phyloP scores from a whole-genome alignment of 2,888 invertebrate genomes.

The Toxonevra muliebris region DNA sequence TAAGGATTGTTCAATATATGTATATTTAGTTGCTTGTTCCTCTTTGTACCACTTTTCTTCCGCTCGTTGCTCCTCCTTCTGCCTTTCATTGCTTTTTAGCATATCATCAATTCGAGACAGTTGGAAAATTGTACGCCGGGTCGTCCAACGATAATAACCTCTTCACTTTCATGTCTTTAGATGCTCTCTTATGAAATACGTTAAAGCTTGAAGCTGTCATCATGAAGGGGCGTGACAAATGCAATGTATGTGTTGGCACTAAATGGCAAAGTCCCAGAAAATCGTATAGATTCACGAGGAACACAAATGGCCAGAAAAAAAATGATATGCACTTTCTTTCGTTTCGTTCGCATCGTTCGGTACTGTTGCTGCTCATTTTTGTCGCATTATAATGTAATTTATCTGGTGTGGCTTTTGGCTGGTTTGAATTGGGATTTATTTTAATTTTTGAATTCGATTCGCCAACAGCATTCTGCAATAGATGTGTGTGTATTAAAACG shows the following conservation, averaged over 20 bases:
- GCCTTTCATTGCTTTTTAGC: not conserved
- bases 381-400: too few relatives aligned
- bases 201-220: conserved; percentile 38
- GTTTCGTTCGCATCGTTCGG: not conserved
- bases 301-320: conserved; percentile 44
- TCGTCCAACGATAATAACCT: too few relatives aligned
- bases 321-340: conserved; percentile 10
- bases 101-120: conserved; percentile 9
- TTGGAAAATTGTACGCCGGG: conserved; percentile 8
- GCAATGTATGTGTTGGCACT: conserved; percentile 48
- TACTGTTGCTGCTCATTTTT: not conserved
- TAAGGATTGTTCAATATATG: not conserved
- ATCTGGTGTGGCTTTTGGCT: too few relatives aligned
- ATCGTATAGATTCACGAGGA: conserved; percentile 46
- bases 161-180: not conserved
- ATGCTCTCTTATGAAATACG: conserved; percentile 31
- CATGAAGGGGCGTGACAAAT: conserved; percentile 45
- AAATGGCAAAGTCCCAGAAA: conserved; percentile 47
- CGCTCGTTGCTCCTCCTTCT: not conserved
- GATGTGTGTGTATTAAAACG: too few relatives aligned
- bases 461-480: too few relatives aligned
- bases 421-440: too few relatives aligned
- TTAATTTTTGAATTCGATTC: too few relatives aligned
- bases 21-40: not conserved
- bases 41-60: not conserved